These are phyloP conservation scores for Ophiodon elongatus DNA, from an alignment of 2,113 vertebrate genomes.

Conservation along the genomic window DNA sequence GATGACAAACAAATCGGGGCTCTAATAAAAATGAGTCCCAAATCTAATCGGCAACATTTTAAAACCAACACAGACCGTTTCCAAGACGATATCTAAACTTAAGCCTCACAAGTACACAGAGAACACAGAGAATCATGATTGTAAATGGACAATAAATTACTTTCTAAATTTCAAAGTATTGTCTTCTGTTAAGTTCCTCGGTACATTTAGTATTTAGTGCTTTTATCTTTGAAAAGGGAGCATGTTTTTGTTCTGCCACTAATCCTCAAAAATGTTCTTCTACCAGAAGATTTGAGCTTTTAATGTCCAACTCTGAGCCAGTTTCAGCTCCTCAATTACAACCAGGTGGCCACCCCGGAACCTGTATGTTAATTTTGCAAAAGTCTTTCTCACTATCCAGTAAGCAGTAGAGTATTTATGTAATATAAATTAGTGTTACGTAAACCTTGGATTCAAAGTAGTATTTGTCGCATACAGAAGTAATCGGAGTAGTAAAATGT, in stretches of 20 bases:
- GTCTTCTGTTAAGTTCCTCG: neutral
- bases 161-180: neutral
- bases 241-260: constrained; percentile 20
- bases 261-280: neutral
- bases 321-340: neutral
- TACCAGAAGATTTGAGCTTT: neutral
- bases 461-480: neutral
- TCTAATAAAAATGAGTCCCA: neutral
- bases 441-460: neutral
- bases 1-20: neutral
- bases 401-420: neutral
- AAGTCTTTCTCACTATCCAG: neutral
- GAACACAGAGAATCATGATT: no score
- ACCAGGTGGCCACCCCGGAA: no score
- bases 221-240: constrained; percentile 22
- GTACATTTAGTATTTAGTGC: constrained; percentile 13
- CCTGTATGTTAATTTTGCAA: neutral
- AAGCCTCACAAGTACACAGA: neutral
- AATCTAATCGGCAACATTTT: neutral
- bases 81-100: neutral
- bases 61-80: neutral
- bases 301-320: neutral
- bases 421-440: neutral
- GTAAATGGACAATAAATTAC: neutral
- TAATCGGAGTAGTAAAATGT: neutral